Conservation (phyloP, 2,888 invertebrate genomes). For the Himalopsyche tibetana region DNA sequence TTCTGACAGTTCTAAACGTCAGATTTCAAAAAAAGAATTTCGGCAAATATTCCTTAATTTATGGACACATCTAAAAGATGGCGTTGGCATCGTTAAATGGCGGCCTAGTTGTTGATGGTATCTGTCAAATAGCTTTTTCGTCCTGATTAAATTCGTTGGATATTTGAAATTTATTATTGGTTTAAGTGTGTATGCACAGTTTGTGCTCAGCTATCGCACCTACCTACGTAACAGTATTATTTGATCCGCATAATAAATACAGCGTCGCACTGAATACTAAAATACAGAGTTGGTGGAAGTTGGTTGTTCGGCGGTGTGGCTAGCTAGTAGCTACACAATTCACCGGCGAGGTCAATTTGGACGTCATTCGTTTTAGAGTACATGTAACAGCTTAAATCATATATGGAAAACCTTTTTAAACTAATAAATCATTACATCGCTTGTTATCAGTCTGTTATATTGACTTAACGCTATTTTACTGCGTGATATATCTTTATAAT, state of each 20-base stretch:
- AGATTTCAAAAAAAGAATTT: no score
- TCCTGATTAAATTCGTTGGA: no score
- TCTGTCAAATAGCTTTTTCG: no score
- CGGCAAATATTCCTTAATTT: no score
- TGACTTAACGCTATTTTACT: no score
- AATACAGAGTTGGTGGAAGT: constrained; percentile 11
- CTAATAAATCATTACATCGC: not conserved
- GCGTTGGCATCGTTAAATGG: no score
- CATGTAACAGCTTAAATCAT: constrained; percentile 5
- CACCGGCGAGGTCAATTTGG: constrained; percentile 60
- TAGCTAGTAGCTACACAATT: constrained; percentile 54
- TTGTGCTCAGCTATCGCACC: not conserved
- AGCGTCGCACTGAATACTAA: not conserved
- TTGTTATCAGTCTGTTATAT: no score
- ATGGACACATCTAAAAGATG: no score
- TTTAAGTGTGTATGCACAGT: not conserved
- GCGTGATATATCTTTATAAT: no score
- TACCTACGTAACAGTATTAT: not conserved
- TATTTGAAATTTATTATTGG: no score
- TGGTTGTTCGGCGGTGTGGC: constrained; percentile 21
- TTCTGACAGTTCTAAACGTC: no score
- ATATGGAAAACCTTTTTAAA: not conserved
- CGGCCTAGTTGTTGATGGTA: no score
- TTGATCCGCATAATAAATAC: not conserved
- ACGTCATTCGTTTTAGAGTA: constrained; percentile 53